Conservation (phyloP, 2,888 invertebrate genomes). For the Acronicta aceris region DNA sequence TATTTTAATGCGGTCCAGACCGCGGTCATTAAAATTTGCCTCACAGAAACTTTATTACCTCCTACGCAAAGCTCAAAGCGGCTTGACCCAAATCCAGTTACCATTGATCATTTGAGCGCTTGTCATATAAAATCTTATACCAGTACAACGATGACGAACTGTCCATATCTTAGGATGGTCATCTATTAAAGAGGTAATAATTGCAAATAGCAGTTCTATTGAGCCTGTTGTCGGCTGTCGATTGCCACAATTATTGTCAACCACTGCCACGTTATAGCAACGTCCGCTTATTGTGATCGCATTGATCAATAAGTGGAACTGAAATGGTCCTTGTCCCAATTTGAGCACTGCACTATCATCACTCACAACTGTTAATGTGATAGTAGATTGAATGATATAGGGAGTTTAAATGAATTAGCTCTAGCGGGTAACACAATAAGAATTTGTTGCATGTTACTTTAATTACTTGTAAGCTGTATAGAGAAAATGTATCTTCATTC, state of each 20-base stretch:
- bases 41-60: slow-evolving; percentile 34
- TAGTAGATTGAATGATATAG: slow-evolving; percentile 21
- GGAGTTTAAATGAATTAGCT: slow-evolving; percentile 30
- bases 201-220: slow-evolving; percentile 56
- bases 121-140: slow-evolving; percentile 28
- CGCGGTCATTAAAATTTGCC: slow-evolving; percentile 35
- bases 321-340: slow-evolving; percentile 76
- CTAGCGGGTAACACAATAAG: slow-evolving; percentile 1
- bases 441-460: not conserved
- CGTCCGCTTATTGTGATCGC: slow-evolving; percentile 84
- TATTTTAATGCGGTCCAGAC: slow-evolving; percentile 11
- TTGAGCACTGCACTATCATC: slow-evolving; percentile 60
- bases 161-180: slow-evolving; percentile 28
- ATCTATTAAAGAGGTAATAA: slow-evolving; percentile 46
- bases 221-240: slow-evolving; percentile 63
- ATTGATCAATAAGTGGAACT: slow-evolving; percentile 75
- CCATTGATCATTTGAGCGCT: slow-evolving; percentile 27
- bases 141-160: slow-evolving; percentile 39
- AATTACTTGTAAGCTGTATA: not conserved
- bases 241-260: slow-evolving; percentile 75
- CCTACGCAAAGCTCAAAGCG: slow-evolving; percentile 17
- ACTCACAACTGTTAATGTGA: slow-evolving; percentile 39
- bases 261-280: slow-evolving; percentile 71
- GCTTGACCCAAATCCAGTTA: slow-evolving; percentile 37
- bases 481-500: slow-evolving; percentile 3